These are phyloP conservation scores for Bombus ignitus DNA, from an alignment of 1,140 invertebrate genomes.

Conservation along the genomic window DNA sequence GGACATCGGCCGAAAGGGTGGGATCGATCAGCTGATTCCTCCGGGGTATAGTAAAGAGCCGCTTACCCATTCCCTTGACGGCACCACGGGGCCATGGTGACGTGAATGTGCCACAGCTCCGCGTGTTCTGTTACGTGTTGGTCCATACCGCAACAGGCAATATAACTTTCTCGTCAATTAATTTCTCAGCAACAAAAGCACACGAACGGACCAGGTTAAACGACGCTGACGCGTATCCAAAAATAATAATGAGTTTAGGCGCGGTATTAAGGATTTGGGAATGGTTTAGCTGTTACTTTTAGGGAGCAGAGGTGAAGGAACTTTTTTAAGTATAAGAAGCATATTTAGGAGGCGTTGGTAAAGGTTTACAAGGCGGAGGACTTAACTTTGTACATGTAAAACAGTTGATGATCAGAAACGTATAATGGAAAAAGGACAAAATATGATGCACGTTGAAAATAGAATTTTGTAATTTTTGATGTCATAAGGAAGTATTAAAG, in stretches of 20 bases:
- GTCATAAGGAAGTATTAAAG: too few species aligned
- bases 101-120: background rate
- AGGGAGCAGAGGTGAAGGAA: background rate
- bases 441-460: background rate
- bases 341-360: too few species aligned
- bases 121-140: background rate
- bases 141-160: conserved; percentile 49
- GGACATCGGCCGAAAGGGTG: conserved; percentile 31
- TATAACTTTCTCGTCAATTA: conserved; percentile 71
- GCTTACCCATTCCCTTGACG: conserved; percentile 18
- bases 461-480: background rate
- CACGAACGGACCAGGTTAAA: conserved; percentile 61
- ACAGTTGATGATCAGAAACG: too few species aligned
- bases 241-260: conserved; percentile 54
- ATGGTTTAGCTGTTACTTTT: too few species aligned
- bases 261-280: background rate
- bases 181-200: conserved; percentile 66
- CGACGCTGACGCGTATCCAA: conserved; percentile 33
- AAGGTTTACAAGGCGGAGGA: too few species aligned
- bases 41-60: conserved; percentile 62
- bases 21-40: conserved; percentile 69
- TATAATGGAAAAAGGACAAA: too few species aligned
- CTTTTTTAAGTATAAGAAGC: background rate
- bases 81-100: background rate
- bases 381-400: too few species aligned